phyloP scores from a whole-genome alignment of 2,113 vertebrate genomes.

The Probosciger aterrimus region DNA sequence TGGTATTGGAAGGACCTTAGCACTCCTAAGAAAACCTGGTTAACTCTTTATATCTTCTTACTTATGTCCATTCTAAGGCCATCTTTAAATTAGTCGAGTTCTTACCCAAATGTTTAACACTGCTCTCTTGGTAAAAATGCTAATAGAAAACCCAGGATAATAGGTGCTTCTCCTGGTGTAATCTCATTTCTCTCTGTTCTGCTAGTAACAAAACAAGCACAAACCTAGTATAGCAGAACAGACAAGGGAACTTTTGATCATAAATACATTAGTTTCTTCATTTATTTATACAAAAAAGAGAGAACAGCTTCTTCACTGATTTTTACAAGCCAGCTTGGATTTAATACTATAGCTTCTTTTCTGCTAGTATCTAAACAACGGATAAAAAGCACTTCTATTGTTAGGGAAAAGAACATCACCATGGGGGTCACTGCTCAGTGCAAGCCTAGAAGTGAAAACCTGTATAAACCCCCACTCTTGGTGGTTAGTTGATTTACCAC shows the following conservation, averaged over 20 bases:
- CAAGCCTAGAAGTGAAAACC: not conserved
- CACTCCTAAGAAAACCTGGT: not conserved
- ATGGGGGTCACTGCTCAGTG: fast-evolving
- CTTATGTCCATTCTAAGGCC: not conserved
- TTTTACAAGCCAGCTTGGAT: not conserved
- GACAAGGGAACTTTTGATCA: not conserved
- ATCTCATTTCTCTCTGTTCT: not conserved
- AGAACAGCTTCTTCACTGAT: not conserved
- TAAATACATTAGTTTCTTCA: not conserved
- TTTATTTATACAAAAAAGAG: not conserved
- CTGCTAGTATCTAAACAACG: not conserved
- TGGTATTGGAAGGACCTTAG: not conserved
- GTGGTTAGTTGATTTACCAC: not conserved
- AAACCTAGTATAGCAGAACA: not conserved
- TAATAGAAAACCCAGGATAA: not conserved
- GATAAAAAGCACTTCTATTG: not conserved
- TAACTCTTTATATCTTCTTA: not conserved
- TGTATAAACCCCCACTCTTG: not conserved
- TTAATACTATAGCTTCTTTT: not conserved
- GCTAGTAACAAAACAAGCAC: not conserved
- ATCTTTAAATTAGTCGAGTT: not conserved
- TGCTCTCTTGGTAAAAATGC: not conserved
- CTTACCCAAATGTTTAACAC: not conserved
- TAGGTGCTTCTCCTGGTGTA: not conserved
- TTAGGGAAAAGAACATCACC: not conserved